phyloP scores from a whole-genome alignment of 2,888 invertebrate genomes.

The Pterostichus madidus region DNA sequence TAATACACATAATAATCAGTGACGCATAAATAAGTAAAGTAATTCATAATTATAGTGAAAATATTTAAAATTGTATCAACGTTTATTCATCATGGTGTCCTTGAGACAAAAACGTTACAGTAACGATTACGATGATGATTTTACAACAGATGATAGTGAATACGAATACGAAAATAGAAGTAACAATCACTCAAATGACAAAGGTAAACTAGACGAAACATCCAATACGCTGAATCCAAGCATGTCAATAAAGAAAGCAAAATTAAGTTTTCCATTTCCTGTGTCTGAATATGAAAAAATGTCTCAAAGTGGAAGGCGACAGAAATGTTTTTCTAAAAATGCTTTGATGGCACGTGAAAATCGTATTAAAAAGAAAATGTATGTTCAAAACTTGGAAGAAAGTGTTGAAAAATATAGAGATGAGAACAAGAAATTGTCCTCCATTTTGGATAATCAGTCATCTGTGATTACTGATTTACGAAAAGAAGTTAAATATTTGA shows the following conservation, averaged over 20 bases:
- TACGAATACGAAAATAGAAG: conserved; percentile 36
- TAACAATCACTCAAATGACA: neutral
- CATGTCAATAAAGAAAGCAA: conserved; percentile 45
- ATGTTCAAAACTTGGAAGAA: conserved; percentile 80
- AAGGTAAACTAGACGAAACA: conserved; percentile 38
- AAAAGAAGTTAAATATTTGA: conserved; percentile 79
- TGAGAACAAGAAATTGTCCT: conserved; percentile 78
- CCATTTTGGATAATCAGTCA: conserved; percentile 78
- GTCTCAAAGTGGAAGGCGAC: conserved; percentile 66
- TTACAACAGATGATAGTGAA: conserved; percentile 60
- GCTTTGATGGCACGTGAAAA: conserved; percentile 83
- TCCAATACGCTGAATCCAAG: conserved; percentile 18
- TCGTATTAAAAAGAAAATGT: conserved; percentile 81
- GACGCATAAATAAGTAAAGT: neutral
- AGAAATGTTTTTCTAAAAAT: conserved; percentile 79
- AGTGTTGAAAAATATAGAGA: conserved; percentile 76
- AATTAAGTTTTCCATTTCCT: conserved; percentile 26
- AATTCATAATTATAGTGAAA: neutral
- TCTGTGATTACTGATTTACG: conserved; percentile 77
- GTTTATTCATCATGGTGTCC: conserved; percentile 52
- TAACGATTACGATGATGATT: conserved; percentile 41
- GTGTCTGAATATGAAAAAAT: conserved; percentile 41
- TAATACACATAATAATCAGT: conserved; percentile 4
- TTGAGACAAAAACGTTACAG: conserved; percentile 55
- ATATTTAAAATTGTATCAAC: neutral